phyloP scores from a whole-genome alignment of 2,113 vertebrate genomes.

The Phylloscopus whistleri region DNA sequence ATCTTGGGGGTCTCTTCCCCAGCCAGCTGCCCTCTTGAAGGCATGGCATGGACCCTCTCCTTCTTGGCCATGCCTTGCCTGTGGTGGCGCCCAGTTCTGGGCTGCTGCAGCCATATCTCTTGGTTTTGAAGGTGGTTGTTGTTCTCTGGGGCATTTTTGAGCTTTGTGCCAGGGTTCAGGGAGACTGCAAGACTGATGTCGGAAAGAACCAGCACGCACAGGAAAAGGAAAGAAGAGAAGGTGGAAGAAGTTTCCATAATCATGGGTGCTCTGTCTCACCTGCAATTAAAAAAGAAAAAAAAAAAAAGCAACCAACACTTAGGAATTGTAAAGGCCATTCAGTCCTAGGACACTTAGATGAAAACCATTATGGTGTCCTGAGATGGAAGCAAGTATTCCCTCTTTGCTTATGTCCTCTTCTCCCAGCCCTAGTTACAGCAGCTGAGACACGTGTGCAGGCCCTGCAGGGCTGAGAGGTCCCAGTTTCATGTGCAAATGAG shows the following conservation, averaged over 20 bases:
- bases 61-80: slow-evolving; percentile 65
- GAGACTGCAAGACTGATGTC: slow-evolving; percentile 21
- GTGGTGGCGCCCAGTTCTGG: slow-evolving; percentile 56
- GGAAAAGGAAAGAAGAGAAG: slow-evolving; percentile 7
- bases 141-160: slow-evolving; percentile 51
- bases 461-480: slow-evolving; percentile 21
- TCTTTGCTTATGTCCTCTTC: not conserved
- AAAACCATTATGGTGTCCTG: not conserved
- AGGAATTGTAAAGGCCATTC: not conserved
- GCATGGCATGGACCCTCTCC: slow-evolving; percentile 46
- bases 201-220: slow-evolving; percentile 32
- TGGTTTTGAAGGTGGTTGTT: slow-evolving; percentile 72
- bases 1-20: slow-evolving; percentile 70
- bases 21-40: not conserved
- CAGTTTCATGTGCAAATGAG: slow-evolving; percentile 67
- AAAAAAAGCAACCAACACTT: not conserved
- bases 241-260: slow-evolving; percentile 47
- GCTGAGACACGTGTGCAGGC: slow-evolving; percentile 32
- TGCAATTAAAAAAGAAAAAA: not conserved
- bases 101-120: slow-evolving; percentile 50
- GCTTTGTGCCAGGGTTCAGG: slow-evolving; percentile 30
- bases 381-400: not conserved
- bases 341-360: not conserved
- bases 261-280: slow-evolving; percentile 19
- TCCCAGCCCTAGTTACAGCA: not conserved